A percentile compares a stretch with the other conserved stretches of the same genome.
These are phyloP conservation scores for Cylindroiulus punctatus DNA, from an alignment of 2,888 invertebrate genomes.

Conservation along the genomic window DNA sequence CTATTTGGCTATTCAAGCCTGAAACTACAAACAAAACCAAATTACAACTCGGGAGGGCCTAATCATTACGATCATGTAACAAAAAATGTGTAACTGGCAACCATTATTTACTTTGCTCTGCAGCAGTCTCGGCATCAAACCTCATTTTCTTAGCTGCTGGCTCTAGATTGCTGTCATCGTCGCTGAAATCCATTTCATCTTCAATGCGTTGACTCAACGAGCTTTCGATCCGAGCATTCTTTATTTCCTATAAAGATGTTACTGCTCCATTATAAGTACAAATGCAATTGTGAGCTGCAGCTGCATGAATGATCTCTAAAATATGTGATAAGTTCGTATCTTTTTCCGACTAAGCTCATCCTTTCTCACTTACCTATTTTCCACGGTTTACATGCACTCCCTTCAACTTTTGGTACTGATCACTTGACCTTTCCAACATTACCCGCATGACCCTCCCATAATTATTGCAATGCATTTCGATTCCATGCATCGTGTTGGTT, in stretches of 20 bases:
- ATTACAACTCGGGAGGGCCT: background rate
- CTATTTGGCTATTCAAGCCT: constrained; percentile 53
- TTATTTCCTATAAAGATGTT: constrained; percentile 72
- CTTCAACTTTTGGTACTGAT: constrained; percentile 23
- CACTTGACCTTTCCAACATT: constrained; percentile 10
- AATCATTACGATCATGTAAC: background rate
- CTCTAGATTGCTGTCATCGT: constrained; percentile 70
- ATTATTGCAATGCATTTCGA: background rate
- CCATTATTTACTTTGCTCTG: constrained; percentile 16
- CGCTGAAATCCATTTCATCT: constrained; percentile 89
- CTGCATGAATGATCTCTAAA: background rate
- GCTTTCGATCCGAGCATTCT: constrained; percentile 75
- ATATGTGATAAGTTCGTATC: background rate
- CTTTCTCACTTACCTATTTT: constrained; percentile 49
- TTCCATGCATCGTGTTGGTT: background rate
- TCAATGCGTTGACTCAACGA: constrained; percentile 75
- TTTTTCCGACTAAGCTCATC: background rate
- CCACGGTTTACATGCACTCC: constrained; percentile 26
- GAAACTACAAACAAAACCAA: constrained; percentile 26
- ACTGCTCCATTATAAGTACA: background rate
- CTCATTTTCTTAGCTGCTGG: constrained; percentile 52
- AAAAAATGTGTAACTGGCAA: background rate
- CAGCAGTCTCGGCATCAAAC: constrained; percentile 53
- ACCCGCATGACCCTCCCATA: background rate
- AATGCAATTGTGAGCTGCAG: background rate